Conservation (phyloP, 2,797 vertebrate genomes). For the Liasis olivaceus region DNA sequence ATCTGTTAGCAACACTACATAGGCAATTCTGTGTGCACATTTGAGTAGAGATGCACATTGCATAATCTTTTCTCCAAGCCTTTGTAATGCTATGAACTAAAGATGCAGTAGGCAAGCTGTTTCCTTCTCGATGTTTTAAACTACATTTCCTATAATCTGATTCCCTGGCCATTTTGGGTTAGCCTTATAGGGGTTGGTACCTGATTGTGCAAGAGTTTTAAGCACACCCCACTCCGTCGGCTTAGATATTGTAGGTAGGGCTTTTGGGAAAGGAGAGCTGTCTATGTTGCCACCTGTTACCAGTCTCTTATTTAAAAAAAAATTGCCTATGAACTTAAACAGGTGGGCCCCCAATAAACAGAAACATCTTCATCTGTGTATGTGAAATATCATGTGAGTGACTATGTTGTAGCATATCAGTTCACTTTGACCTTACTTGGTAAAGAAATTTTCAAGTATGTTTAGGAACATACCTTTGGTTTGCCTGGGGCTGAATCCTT, state of each 20-base stretch:
- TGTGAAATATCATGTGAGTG: neutral
- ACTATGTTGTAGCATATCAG: rapidly evolving
- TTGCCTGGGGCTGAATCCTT: neutral
- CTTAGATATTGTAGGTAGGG: neutral
- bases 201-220: neutral
- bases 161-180: neutral
- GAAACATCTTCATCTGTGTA: neutral
- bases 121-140: too few relatives aligned
- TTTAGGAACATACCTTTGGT: neutral
- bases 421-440: rapidly evolving
- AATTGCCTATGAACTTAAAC: neutral
- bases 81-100: neutral
- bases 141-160: neutral
- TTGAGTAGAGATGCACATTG: neutral
- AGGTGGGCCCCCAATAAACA: neutral
- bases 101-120: neutral
- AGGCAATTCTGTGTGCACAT: neutral
- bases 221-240: neutral
- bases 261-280: neutral
- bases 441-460: neutral
- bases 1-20: neutral
- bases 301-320: neutral
- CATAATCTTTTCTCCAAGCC: neutral
- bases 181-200: neutral
- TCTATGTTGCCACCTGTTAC: neutral